Conservation (phyloP, 2,888 invertebrate genomes). For the Catonia carolina region DNA sequence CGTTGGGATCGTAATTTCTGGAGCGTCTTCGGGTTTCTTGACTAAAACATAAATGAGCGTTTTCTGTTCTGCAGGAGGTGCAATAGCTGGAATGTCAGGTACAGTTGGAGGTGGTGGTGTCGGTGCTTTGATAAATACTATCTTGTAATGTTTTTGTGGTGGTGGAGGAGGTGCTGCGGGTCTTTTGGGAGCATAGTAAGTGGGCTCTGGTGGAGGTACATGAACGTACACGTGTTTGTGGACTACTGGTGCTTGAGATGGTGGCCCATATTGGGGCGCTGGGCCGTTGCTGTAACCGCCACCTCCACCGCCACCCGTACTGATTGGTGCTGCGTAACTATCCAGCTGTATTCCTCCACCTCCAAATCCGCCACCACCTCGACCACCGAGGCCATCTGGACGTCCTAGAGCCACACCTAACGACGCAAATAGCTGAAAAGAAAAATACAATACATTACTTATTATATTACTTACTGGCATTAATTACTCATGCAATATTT, state of each 20-base stretch:
- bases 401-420: constrained; percentile 37
- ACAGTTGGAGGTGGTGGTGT: constrained; percentile 47
- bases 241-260: constrained; percentile 65
- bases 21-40: constrained; percentile 80
- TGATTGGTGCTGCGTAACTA: constrained; percentile 48
- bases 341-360: constrained; percentile 41
- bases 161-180: constrained; percentile 45
- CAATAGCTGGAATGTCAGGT: constrained; percentile 47
- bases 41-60: constrained; percentile 81
- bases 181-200: constrained; percentile 63
- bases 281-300: constrained; percentile 42
- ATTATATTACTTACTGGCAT: neutral
- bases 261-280: constrained; percentile 61
- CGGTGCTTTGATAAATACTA: constrained; percentile 71
- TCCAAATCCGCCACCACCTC: constrained; percentile 23
- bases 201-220: constrained; percentile 76
- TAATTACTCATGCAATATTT: neutral
- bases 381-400: constrained; percentile 29
- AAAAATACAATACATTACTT: neutral
- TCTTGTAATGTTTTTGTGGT: constrained; percentile 77
- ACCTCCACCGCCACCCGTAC: constrained; percentile 32
- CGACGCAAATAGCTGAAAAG: constrained; percentile 38
- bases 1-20: constrained; percentile 69
- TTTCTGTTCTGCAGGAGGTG: constrained; percentile 82
- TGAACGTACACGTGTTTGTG: constrained; percentile 90